Evolutionary conservation across 2,888 invertebrate genomes (phyloP).

Genomic region (Andrena bucephala): DNA sequence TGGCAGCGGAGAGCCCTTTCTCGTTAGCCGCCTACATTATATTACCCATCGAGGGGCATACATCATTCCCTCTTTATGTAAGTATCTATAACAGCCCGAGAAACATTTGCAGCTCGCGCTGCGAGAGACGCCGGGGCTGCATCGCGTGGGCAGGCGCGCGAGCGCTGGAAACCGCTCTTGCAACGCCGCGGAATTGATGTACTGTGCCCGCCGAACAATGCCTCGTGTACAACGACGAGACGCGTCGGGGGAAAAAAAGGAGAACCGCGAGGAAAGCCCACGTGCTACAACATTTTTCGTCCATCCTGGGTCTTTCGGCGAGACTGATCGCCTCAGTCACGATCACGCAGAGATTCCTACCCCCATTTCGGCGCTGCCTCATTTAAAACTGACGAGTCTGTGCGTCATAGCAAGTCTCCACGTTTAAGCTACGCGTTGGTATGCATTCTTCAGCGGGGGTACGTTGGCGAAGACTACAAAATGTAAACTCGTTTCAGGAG

Average conservation of each 20-base stretch:
- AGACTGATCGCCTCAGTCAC: not conserved
- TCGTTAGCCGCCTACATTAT: constrained; percentile 84
- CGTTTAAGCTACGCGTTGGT: too few relatives aligned
- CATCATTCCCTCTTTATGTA: constrained; percentile 83
- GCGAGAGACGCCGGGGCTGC: constrained; percentile 67
- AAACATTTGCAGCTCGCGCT: constrained; percentile 82
- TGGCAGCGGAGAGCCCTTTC: constrained; percentile 76
- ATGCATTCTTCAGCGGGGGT: not conserved
- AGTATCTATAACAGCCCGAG: constrained; percentile 83
- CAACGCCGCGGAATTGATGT: constrained; percentile 80
- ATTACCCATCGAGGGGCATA: constrained; percentile 83
- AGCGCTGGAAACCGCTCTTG: constrained; percentile 56
- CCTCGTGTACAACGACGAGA: constrained; percentile 55
- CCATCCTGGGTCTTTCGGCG: not conserved
- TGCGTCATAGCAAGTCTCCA: not conserved
- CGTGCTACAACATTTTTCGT: constrained; percentile 29
- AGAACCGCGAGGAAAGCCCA: constrained; percentile 54
- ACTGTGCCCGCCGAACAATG: constrained; percentile 80
- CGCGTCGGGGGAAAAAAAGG: constrained; percentile 20
- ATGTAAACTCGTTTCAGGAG: not conserved
- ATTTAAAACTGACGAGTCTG: not conserved
- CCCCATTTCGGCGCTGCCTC: not conserved
- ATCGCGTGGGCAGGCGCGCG: constrained; percentile 70
- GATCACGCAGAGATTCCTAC: not conserved
- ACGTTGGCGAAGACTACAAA: not conserved